Conservation (phyloP, 2,113 vertebrate species). For the Zapus hudsonius region DNA sequence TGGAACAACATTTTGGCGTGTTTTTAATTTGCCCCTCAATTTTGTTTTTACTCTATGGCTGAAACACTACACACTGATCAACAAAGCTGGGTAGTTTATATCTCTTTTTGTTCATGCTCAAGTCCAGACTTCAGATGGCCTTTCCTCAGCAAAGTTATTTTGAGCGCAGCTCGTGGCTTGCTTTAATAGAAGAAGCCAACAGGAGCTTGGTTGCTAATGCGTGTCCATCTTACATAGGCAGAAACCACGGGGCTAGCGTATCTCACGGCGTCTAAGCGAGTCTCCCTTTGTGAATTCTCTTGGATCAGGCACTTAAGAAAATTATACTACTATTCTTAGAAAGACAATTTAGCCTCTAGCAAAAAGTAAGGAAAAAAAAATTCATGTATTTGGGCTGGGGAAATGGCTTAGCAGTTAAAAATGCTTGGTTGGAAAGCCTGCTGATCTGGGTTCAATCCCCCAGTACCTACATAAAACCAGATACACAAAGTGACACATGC, state of each 20-base stretch:
- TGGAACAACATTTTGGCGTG: neutral
- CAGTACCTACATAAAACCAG: too few species aligned
- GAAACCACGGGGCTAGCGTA: neutral
- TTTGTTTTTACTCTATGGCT: neutral
- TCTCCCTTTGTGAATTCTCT: neutral
- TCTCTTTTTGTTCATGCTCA: conserved; percentile 26
- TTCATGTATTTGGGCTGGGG: neutral
- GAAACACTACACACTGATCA: neutral
- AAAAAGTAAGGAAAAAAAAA: conserved; percentile 15
- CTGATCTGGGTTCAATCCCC: too few species aligned
- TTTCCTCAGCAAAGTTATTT: neutral
- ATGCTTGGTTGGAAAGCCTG: too few species aligned
- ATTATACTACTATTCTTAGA: conserved; percentile 8
- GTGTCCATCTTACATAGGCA: neutral
- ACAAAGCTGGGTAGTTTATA: neutral
- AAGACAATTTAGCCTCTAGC: conserved; percentile 31
- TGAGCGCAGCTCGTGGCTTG: neutral
- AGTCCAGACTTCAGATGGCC: neutral
- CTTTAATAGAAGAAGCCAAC: neutral
- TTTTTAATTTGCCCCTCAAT: neutral
- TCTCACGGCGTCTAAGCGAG: neutral
- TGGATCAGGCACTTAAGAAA: conserved; percentile 18
- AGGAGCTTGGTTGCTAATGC: neutral
- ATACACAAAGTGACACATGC: too few species aligned
- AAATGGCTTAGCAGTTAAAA: too few species aligned